Conservation (phyloP, 1,140 invertebrate genomes). For the Eumeta japonica region DNA sequence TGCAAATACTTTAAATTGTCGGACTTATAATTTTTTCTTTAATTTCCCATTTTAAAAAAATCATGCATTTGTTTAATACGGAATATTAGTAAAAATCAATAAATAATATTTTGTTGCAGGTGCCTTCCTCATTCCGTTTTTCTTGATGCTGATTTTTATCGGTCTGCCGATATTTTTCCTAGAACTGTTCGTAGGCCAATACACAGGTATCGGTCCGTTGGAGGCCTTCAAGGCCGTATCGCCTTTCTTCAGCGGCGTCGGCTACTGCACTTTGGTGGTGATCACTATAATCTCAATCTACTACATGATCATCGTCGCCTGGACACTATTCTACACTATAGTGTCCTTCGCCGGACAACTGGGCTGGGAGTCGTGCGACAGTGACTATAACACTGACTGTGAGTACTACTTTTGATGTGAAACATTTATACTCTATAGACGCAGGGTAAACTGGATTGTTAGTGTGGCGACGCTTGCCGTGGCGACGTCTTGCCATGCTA, state of each 20-base stretch:
- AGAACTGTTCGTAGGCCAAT: slow-evolving; percentile 68
- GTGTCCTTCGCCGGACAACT: slow-evolving; percentile 67
- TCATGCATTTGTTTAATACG: neutral
- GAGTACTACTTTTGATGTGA: slow-evolving; percentile 27
- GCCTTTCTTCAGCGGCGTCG: slow-evolving; percentile 65
- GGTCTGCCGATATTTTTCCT: slow-evolving; percentile 78
- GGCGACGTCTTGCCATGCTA: too few species aligned
- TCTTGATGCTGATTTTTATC: slow-evolving; percentile 73
- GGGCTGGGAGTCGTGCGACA: slow-evolving; percentile 65
- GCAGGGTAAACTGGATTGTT: too few species aligned
- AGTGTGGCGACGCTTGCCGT: too few species aligned
- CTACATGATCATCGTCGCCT: slow-evolving; percentile 81
- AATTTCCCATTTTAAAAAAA: neutral
- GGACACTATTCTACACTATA: slow-evolving; percentile 76
- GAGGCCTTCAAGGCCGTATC: slow-evolving; percentile 62
- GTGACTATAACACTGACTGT: slow-evolving; percentile 68
- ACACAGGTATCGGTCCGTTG: slow-evolving; percentile 60
- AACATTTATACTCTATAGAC: slow-evolving; percentile 4
- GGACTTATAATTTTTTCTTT: neutral
- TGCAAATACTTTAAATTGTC: too few species aligned
- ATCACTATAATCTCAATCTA: slow-evolving; percentile 79
- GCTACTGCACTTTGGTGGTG: slow-evolving; percentile 71
- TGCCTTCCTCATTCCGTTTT: slow-evolving; percentile 77
- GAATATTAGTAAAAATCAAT: neutral
- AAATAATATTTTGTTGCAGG: slow-evolving; percentile 57